A percentile compares a stretch with the other conserved stretches of the same genome.
phyloP scores from a whole-genome alignment of 2,888 invertebrate genomes.

The Spicauda simplicius region DNA sequence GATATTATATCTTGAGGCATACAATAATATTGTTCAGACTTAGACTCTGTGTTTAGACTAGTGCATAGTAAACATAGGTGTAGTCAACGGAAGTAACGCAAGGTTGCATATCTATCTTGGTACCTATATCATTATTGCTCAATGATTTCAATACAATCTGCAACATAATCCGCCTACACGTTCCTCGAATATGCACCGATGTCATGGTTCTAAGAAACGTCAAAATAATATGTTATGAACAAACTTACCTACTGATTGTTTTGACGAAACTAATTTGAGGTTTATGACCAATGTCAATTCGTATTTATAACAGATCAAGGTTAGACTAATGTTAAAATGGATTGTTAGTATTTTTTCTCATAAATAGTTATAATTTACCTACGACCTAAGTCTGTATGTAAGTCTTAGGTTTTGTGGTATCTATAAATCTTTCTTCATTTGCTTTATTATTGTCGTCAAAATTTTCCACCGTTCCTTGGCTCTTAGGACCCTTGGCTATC shows the following conservation, averaged over 20 bases:
- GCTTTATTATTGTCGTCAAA: no score
- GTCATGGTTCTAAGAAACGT: slow-evolving; percentile 26
- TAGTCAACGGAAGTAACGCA: slow-evolving; percentile 24
- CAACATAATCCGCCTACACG: slow-evolving; percentile 22
- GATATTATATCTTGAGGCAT: background rate
- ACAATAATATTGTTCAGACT: slow-evolving; percentile 4
- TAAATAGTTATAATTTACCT: no score
- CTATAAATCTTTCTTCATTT: no score
- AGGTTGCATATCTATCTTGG: slow-evolving; percentile 28
- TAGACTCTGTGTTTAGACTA: slow-evolving; percentile 4
- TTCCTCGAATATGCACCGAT: slow-evolving; percentile 22
- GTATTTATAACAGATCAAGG: background rate
- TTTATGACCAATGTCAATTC: background rate
- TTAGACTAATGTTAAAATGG: no score
- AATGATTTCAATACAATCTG: slow-evolving; percentile 22
- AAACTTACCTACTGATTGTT: no score
- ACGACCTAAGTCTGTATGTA: no score
- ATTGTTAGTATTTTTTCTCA: no score
- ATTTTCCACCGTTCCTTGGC: no score
- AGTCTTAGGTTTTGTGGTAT: no score
- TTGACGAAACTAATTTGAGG: background rate
- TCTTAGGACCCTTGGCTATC: no score
- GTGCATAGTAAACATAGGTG: background rate
- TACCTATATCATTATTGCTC: slow-evolving; percentile 24
- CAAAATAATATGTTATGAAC: slow-evolving; percentile 4